Conservation (phyloP, 2,888 invertebrate species). For the Acronicta alni region DNA sequence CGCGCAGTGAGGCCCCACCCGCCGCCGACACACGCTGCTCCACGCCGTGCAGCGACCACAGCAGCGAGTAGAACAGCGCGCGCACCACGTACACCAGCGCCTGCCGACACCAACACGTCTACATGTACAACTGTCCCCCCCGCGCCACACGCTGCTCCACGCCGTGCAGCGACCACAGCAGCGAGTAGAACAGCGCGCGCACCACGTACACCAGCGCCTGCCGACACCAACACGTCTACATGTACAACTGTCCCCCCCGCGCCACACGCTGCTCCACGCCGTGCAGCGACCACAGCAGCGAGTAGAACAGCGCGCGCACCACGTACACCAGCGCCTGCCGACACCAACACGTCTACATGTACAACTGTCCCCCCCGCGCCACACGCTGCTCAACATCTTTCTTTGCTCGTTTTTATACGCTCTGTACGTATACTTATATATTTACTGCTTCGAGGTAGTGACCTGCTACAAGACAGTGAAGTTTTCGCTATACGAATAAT, state of each 20-base stretch:
- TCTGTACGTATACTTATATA: too few species aligned
- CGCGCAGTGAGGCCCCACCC: constrained; percentile 89
- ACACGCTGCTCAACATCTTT: too few species aligned
- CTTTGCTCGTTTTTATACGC: too few species aligned
- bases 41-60: constrained; percentile 96
- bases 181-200: constrained; percentile 95
- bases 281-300: constrained; percentile 96
- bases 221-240: too few species aligned
- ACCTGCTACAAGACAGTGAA: too few species aligned
- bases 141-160: too few species aligned
- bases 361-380: too few species aligned
- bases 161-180: constrained; percentile 93
- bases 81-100: constrained; percentile 89
- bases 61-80: constrained; percentile 95
- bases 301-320: constrained; percentile 94
- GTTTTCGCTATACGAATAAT: too few species aligned
- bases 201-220: constrained; percentile 85
- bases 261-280: constrained; percentile 93
- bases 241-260: constrained; percentile 8
- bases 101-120: constrained; percentile 54
- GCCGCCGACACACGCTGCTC: constrained; percentile 91
- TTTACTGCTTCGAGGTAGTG: too few species aligned
- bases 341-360: too few species aligned
- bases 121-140: too few species aligned
- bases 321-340: constrained; percentile 83